These are phyloP conservation scores for Solea solea DNA, from an alignment of 2,113 vertebrate genomes.

Conservation along the genomic window DNA sequence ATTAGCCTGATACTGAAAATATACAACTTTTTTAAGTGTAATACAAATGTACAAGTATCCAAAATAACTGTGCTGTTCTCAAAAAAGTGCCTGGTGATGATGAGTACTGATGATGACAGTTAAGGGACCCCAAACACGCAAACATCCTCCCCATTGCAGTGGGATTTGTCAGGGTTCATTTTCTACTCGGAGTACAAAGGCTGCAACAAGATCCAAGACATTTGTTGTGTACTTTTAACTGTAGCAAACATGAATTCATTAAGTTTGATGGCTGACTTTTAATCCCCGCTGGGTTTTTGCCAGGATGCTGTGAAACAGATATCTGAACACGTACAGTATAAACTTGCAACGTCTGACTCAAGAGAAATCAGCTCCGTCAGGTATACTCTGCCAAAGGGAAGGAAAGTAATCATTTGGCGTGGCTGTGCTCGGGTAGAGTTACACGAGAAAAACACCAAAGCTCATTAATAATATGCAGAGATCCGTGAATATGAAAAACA, in stretches of 20 bases:
- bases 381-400: slow-evolving; percentile 46
- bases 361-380: slow-evolving; percentile 52
- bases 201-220: slow-evolving; percentile 28
- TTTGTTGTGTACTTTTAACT: slow-evolving; percentile 30
- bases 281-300: slow-evolving; percentile 42
- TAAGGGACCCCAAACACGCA: slow-evolving; percentile 7
- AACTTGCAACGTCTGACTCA: slow-evolving; percentile 39
- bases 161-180: slow-evolving; percentile 23
- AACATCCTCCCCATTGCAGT: neutral
- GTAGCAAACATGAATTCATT: slow-evolving; percentile 37
- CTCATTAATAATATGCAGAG: slow-evolving; percentile 56
- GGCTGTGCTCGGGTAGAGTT: slow-evolving; percentile 48
- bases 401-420: slow-evolving; percentile 42
- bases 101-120: slow-evolving; percentile 20
- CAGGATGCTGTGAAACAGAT: slow-evolving; percentile 36
- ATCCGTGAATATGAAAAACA: slow-evolving; percentile 37
- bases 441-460: slow-evolving; percentile 49
- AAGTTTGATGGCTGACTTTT: slow-evolving; percentile 28
- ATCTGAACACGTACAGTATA: slow-evolving; percentile 40
- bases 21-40: too few species aligned
- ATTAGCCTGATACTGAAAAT: neutral
- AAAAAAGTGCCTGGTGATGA: neutral
- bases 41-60: neutral
- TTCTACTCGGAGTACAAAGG: slow-evolving; percentile 12
- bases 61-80: neutral